Evolutionary conservation across 2,888 invertebrate genomes (phyloP).

Genomic region (Pristionchus fissidentatus): DNA sequence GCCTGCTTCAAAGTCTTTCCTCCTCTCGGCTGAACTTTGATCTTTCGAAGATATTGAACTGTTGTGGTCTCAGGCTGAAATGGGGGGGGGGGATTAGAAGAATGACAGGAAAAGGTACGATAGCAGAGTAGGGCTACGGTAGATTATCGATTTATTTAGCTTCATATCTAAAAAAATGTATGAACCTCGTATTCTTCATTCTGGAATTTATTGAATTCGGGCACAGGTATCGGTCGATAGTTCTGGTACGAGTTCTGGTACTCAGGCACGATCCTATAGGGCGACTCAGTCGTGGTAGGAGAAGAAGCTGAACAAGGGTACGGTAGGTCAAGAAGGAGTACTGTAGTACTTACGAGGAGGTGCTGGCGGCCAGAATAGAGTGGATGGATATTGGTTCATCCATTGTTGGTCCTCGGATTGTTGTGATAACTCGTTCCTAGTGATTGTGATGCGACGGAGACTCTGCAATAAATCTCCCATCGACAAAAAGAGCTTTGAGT

Average conservation of each 20-base stretch:
- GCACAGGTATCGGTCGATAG: conserved; percentile 18
- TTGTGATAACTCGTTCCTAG: conserved; percentile 23
- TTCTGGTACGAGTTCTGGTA: conserved; percentile 1
- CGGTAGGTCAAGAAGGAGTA: neutral
- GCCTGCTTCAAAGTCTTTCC: conserved; percentile 45
- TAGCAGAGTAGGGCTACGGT: neutral
- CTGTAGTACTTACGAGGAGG: conserved; percentile 18
- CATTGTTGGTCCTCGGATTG: neutral
- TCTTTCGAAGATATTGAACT: conserved; percentile 13
- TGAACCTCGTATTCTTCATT: neutral
- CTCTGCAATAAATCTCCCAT: conserved; percentile 5
- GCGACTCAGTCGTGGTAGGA: neutral
- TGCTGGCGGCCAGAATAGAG: conserved; percentile 33
- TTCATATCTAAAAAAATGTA: too few relatives aligned
- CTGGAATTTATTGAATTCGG: conserved; percentile 8
- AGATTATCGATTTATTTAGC: neutral
- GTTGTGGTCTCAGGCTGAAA: conserved; percentile 41
- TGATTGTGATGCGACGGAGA: conserved; percentile 20
- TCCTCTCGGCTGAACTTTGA: conserved; percentile 40
- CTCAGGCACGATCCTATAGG: neutral
- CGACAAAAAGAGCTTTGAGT: conserved; percentile 23
- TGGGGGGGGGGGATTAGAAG: neutral
- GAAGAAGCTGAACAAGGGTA: neutral
- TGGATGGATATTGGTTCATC: conserved; percentile 7
- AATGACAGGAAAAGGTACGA: neutral